Base-by-base conservation (phyloP, 1,140 invertebrate genomes). In the Drosophila sp. region DNA sequence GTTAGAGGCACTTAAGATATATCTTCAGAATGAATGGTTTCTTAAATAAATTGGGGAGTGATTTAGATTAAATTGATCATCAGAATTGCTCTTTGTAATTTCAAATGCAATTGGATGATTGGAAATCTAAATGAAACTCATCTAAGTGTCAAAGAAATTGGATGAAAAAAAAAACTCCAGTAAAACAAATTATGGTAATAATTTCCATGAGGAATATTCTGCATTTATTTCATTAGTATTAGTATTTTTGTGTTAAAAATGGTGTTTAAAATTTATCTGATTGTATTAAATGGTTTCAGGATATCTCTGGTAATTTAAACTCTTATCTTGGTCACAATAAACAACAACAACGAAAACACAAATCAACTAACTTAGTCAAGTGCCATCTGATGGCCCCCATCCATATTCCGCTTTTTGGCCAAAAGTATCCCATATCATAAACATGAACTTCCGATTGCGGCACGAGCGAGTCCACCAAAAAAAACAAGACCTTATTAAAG, bases 401-500 rank as follows among this genome's bases (percentile, higher is more conserved):
- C 17, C 44, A 27, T 50, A 50, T 50, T 27, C 55, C 25, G 32
- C 54, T 44, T 55, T 41, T 4, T 29, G 61, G 40, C 33, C 54
- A 66, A 69, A 66, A 41, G 60, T 66, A 71, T 65, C 64, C 44
- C 41, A 47, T 86, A 78, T 86, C 81, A 86, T 86, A 85, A 85
- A 81, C 70, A 78, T 69, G 65, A 78, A 86, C 81, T 86, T 85
- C 81, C 81, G 81, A 86, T 86, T 86, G 73, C 67, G 80, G 76
- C 69, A 62, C 80, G 63, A 71, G 71, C 80, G 81, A 66, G 70
- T 81, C 78, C 73, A 78, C 81, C 78, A 80, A 78, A 70, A 72
- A 70, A 74, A 65, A 78, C 44, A 60, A 55, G 41, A 60, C 3
- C 72, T 74, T 58, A 60, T 74, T 62, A 62, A 63, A 47, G 44